phyloP scores from a whole-genome alignment of 2,888 invertebrate species.

The Drosophila bunnanda region DNA sequence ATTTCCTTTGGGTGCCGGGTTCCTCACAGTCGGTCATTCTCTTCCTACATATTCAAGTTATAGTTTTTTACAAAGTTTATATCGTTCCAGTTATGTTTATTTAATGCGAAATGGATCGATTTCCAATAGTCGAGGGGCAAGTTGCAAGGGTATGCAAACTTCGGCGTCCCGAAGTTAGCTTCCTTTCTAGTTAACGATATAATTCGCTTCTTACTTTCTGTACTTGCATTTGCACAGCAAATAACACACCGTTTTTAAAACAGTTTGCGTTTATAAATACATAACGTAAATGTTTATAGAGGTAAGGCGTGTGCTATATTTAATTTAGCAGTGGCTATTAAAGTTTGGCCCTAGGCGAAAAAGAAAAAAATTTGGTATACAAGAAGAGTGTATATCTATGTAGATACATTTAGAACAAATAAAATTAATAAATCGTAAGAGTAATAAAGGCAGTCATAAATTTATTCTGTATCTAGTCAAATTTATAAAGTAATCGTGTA shows the following conservation, averaged over 20 bases:
- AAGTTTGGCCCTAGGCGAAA: conserved; percentile 6
- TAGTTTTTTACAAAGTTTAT: too few relatives aligned
- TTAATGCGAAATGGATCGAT: neutral
- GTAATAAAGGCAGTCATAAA: conserved; percentile 24
- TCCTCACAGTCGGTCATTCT: neutral
- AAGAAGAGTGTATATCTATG: conserved; percentile 9
- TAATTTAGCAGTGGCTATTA: conserved; percentile 4
- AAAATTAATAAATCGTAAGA: conserved; percentile 15
- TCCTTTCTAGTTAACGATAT: neutral
- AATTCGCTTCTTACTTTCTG: neutral
- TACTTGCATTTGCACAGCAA: conserved; percentile 10
- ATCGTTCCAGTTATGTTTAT: neutral
- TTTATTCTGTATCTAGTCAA: conserved; percentile 67
- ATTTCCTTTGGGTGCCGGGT: neutral
- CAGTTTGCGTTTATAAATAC: neutral
- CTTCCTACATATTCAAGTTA: too few relatives aligned
- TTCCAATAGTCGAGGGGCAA: neutral
- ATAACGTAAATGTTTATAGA: conserved; percentile 5
- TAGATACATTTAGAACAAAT: conserved; percentile 12
- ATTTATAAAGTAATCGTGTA: conserved; percentile 55
- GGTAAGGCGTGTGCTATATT: conserved; percentile 3
- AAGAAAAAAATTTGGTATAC: neutral
- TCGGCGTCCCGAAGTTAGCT: neutral
- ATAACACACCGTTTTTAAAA: neutral
- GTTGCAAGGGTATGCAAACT: neutral